Percentiles rank a stretch among this genome's conserved stretches.
These are phyloP conservation scores for Pentalonia nigronervosa DNA, from an alignment of 1,140 invertebrate genomes.

Conservation along the genomic window DNA sequence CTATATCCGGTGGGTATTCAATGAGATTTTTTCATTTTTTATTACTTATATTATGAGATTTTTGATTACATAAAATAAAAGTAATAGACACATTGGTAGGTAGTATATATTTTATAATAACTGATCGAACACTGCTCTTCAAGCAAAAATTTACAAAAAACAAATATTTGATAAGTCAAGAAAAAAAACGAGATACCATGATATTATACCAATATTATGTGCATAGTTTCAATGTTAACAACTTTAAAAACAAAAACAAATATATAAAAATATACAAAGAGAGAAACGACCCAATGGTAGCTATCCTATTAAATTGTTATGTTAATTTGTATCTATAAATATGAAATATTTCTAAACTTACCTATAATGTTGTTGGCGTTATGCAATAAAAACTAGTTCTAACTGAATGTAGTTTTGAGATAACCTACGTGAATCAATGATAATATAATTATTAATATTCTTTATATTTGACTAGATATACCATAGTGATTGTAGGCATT, in stretches of 20 bases:
- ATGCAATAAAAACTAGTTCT: background rate
- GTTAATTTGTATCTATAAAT: conserved; percentile 1
- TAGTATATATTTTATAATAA: background rate
- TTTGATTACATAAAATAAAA: background rate
- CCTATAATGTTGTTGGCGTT: background rate
- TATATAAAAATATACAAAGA: background rate
- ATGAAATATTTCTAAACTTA: background rate
- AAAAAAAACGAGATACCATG: background rate
- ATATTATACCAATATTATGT: background rate
- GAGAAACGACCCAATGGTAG: background rate
- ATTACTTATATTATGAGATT: background rate
- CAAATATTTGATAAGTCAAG: background rate
- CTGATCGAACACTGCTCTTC: background rate
- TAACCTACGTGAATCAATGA: background rate
- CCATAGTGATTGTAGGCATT: background rate
- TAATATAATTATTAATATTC: background rate
- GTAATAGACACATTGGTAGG: background rate
- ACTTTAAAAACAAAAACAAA: background rate
- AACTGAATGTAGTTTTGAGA: background rate
- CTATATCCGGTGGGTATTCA: background rate
- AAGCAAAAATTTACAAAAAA: background rate
- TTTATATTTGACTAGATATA: background rate
- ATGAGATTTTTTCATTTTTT: background rate
- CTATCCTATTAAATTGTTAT: background rate
- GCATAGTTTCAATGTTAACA: background rate